Evolutionary conservation across 2,113 vertebrate species (phyloP), one percentile per base, ranked within the genome.

Genomic region (Daubentonia madagascariensis): DNA sequence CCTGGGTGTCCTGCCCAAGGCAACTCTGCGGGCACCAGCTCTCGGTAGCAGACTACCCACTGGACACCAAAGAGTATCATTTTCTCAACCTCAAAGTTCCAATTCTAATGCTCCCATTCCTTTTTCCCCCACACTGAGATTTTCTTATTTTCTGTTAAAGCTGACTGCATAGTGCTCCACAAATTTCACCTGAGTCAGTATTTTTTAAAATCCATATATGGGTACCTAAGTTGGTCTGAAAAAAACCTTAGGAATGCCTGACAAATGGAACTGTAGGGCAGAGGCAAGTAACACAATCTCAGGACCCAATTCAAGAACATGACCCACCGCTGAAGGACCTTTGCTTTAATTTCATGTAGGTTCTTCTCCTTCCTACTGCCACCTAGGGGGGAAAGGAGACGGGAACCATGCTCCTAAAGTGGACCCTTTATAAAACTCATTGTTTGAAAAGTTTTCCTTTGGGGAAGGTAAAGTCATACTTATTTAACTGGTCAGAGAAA

Each of bases 311-410:
- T 84, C 85, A 95, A 93, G 59, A 86, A 90, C 18, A 37, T 0
- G 2, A 8, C 3, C n/a, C 43, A 72, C 68, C 12, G 37, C 40
- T 45, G 3, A 37, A 61, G 40, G 61, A 32, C 23, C 5, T 9
- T 1, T 6, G 45, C 67, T 76, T 35, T 40, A 30, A 40, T 85
- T 84, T 65, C 73, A 57, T 1, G 7, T 4, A 18, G 10, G 37
- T 12, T 94, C 40, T 59, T 32, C 79, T 92, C 94, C 88, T 96
- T 80, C 43, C 45, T 96, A 50, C 90, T 96, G 98, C 97, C 97
- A 97, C 72, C 97, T 97, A 96, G 80, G 5, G 98, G 92, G 8
- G 10, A 30, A 12, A 48, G 13, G 11, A n/a, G 23, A 91, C 67
- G 43, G 59, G 28, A 81, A 20, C 20, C 5, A 59, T 0, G 14